These are phyloP conservation scores for Hypercompe scribonia DNA, from an alignment of 2,888 invertebrate genomes.

Conservation along the genomic window DNA sequence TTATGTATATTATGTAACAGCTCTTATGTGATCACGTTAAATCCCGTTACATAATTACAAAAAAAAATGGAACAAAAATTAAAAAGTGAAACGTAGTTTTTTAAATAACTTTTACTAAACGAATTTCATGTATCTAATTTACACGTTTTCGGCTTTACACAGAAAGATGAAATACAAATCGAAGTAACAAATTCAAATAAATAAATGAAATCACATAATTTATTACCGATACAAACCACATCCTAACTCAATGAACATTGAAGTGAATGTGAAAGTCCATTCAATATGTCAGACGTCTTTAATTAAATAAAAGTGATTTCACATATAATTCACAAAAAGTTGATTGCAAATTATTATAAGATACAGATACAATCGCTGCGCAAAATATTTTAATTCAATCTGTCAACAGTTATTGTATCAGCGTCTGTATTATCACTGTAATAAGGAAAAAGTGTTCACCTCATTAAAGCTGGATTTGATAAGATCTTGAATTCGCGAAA, in stretches of 20 bases:
- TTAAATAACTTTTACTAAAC: slow-evolving; percentile 26
- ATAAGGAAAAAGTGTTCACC: slow-evolving; percentile 48
- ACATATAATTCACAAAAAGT: slow-evolving; percentile 46
- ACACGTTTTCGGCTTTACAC: background rate
- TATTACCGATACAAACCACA: slow-evolving; percentile 12
- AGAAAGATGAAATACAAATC: background rate
- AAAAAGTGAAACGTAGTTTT: background rate
- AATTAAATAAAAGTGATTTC: slow-evolving; percentile 53
- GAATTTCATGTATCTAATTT: slow-evolving; percentile 24
- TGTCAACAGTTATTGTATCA: slow-evolving; percentile 54
- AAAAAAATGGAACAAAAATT: background rate
- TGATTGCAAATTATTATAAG: slow-evolving; percentile 56
- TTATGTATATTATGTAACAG: background rate
- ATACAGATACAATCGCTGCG: slow-evolving; percentile 57
- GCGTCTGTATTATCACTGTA: slow-evolving; percentile 19
- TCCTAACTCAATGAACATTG: slow-evolving; percentile 36
- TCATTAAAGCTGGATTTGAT: slow-evolving; percentile 50
- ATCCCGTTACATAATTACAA: background rate
- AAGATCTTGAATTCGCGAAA: slow-evolving; percentile 66
- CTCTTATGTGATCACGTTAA: background rate
- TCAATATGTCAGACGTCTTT: slow-evolving; percentile 33
- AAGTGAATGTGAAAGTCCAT: slow-evolving; percentile 44
- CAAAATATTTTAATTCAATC: slow-evolving; percentile 63
- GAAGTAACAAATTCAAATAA: background rate
- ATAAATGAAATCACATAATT: slow-evolving; percentile 1